phyloP scores from a whole-genome alignment of 1,140 invertebrate species.

The Platyscapa corneri region DNA sequence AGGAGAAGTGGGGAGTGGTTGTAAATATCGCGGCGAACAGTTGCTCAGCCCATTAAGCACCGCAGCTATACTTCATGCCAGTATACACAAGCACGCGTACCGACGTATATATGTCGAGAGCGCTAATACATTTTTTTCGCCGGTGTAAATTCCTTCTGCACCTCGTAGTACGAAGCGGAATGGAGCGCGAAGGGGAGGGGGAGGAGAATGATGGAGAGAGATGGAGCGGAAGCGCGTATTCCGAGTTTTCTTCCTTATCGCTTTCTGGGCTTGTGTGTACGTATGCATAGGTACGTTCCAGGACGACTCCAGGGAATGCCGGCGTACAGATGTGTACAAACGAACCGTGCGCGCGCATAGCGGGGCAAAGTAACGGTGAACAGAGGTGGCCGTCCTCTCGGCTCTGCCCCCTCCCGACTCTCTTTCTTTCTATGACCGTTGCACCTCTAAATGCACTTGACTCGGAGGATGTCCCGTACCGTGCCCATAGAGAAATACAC shows the following conservation, averaged over 20 bases:
- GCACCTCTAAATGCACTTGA: conserved; percentile 29
- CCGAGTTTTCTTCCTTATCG: conserved; percentile 19
- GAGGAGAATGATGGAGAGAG: neutral
- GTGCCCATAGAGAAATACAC: neutral
- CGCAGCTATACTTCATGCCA: neutral
- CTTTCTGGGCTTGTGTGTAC: neutral
- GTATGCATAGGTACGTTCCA: neutral
- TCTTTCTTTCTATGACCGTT: conserved; percentile 33
- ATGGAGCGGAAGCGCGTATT: conserved; percentile 27
- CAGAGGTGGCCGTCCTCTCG: neutral
- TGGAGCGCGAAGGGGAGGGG: neutral
- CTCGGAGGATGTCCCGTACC: neutral
- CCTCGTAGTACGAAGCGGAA: neutral
- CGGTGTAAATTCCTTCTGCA: conserved; percentile 19
- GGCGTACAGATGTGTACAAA: neutral
- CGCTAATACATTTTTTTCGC: conserved; percentile 36
- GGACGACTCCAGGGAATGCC: conserved; percentile 23
- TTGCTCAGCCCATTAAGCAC: conserved; percentile 4
- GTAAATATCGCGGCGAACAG: neutral
- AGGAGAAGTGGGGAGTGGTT: neutral
- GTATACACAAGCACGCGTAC: neutral
- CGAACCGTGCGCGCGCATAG: conserved; percentile 12
- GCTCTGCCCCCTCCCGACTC: conserved; percentile 23
- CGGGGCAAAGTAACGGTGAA: conserved; percentile 41
- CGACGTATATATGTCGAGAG: neutral